These are phyloP conservation scores for Cheilosia scutellata DNA, from an alignment of 2,888 invertebrate genomes.

Conservation along the genomic window DNA sequence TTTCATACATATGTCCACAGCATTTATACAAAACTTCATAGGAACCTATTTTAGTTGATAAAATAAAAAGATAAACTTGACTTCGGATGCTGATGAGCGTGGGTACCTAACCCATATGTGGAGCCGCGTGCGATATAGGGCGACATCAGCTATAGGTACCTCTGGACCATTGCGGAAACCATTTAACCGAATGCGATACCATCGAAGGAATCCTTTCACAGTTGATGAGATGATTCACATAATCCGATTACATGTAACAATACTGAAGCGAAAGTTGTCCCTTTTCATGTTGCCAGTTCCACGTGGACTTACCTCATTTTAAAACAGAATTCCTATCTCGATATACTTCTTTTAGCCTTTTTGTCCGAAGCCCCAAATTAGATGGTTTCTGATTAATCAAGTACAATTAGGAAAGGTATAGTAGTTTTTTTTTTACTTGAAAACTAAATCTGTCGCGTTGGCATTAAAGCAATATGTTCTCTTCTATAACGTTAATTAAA, in stretches of 20 bases:
- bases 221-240: neutral
- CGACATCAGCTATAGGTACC: neutral
- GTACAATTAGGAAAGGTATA: neutral
- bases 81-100: neutral
- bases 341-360: neutral
- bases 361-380: neutral
- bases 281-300: neutral
- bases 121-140: neutral
- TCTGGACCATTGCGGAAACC: slow-evolving; percentile 2
- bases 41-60: neutral
- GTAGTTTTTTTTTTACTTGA: no score
- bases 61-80: slow-evolving; percentile 1
- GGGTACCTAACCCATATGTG: neutral
- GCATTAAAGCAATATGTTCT: no score
- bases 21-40: neutral
- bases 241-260: slow-evolving; percentile 1
- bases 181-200: neutral
- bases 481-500: no score
- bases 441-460: no score
- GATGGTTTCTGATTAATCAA: neutral
- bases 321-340: neutral
- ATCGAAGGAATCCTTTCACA: neutral
- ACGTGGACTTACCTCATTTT: neutral
- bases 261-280: neutral
- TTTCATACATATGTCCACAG: neutral